Base-by-base conservation (phyloP, 2,113 vertebrate species). In the Oceanites oceanicus region DNA sequence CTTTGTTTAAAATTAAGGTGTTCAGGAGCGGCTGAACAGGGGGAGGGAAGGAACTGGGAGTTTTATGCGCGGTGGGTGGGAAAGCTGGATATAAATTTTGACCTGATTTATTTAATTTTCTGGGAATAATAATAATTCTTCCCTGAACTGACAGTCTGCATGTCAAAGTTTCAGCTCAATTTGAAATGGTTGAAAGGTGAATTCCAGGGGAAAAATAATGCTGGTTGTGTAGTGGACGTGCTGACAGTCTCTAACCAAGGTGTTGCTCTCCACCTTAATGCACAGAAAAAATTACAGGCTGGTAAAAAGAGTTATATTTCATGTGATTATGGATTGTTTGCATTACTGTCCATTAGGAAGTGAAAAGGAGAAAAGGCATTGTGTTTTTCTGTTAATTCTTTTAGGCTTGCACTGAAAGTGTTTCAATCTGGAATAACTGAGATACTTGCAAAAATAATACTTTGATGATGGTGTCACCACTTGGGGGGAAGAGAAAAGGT, bases 141-240 rank as follows among this genome's bases (percentile, higher is more conserved):
- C 73, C 45, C 55, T 9, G 49, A 15, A 21, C 82, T 95, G 95
- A 90, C 94, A 97, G 89, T 20, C 85, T 80, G 47, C 72, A 19
- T 74, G 88, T 97, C 94, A 91, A 73, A 91, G 72, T 93, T 97
- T 92, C 94, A 94, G 95, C 91, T 96, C 74, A 17, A 58, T 92
- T 96, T 94, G 95, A 94, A 96, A 88, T 4, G 45, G 78, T 19
- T 96, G 94, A 90, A 82, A 96, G 96, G 94, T 92, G 86, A 94
- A 94, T 91, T 97, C 71, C 87, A 95, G 94, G 95, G 91, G 44
- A 59, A 77, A 55, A 96, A 76, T 47, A 90, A 82, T 49, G 73
- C 52, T 45, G 61, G 83, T 27, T 96, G 94, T 75, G 74, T 59
- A 49, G 96, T 30, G 61, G 95, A 78, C 10, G 86, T 83, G 90